A percentile compares a stretch with the other conserved stretches of the same genome.
Evolutionary conservation across 2,888 invertebrate species (phyloP).

Genomic region (Spodoptera picta): DNA sequence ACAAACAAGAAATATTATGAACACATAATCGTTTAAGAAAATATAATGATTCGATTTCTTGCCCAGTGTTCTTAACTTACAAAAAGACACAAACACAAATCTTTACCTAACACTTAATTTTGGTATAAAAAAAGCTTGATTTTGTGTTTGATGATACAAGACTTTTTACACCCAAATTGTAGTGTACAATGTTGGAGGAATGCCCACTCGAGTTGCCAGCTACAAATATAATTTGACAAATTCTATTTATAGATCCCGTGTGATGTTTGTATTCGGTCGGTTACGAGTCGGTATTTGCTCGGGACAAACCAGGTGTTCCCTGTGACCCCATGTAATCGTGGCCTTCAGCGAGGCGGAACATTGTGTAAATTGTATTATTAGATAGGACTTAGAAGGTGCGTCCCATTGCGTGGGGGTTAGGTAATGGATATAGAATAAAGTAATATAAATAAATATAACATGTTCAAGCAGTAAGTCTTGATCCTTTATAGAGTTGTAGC

Average conservation of each 20-base stretch:
- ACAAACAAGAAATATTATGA: slow-evolving; percentile 17
- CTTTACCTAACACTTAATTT: too few species aligned
- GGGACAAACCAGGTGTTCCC: slow-evolving; percentile 47
- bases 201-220: slow-evolving; percentile 50
- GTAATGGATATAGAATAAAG: neutral
- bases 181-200: slow-evolving; percentile 35
- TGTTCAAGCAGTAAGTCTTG: neutral
- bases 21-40: slow-evolving; percentile 3
- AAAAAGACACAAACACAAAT: too few species aligned
- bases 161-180: slow-evolving; percentile 26
- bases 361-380: slow-evolving; percentile 37
- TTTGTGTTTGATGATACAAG: too few species aligned
- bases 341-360: slow-evolving; percentile 33
- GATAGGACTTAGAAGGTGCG: slow-evolving; percentile 20
- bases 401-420: slow-evolving; percentile 23
- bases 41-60: too few species aligned
- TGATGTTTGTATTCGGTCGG: slow-evolving; percentile 18
- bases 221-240: slow-evolving; percentile 38
- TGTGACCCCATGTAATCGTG: slow-evolving; percentile 46
- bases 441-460: too few species aligned
- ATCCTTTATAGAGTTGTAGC: too few species aligned
- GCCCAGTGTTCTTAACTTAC: too few species aligned
- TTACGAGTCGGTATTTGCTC: slow-evolving; percentile 6
- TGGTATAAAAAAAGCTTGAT: too few species aligned
- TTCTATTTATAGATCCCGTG: slow-evolving; percentile 35